Conservation (phyloP, 2,888 invertebrate species). For the Sarcophaga rosellei region DNA sequence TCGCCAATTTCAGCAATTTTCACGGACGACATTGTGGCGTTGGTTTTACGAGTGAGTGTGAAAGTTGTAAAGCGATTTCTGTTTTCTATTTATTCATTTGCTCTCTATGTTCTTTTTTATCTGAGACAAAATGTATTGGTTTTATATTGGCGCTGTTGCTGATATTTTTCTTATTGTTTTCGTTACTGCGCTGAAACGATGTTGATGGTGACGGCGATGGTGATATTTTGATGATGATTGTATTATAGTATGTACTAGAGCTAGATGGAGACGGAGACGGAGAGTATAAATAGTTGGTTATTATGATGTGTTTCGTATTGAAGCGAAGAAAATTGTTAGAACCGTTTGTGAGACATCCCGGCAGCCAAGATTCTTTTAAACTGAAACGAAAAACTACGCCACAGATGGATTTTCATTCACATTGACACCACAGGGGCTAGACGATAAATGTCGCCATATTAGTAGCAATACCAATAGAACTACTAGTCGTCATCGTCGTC, state of each 20-base stretch:
- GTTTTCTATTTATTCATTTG: slow-evolving; percentile 23
- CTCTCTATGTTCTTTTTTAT: slow-evolving; percentile 21
- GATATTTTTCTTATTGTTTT: slow-evolving; percentile 6
- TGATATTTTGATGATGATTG: slow-evolving; percentile 60
- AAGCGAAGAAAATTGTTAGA: slow-evolving; percentile 70
- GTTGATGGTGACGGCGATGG: slow-evolving; percentile 69
- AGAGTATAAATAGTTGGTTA: slow-evolving; percentile 44
- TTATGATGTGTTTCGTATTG: slow-evolving; percentile 64
- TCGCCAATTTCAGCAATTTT: slow-evolving; percentile 10
- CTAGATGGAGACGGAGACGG: slow-evolving; percentile 31
- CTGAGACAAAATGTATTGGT: slow-evolving; percentile 23
- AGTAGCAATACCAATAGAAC: slow-evolving; percentile 65
- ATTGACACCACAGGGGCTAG: slow-evolving; percentile 77
- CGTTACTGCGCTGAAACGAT: slow-evolving; percentile 14
- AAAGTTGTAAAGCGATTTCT: slow-evolving; percentile 13
- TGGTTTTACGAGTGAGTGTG: slow-evolving; percentile 30
- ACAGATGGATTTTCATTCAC: slow-evolving; percentile 73
- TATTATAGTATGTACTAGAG: slow-evolving; percentile 37
- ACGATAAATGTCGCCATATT: slow-evolving; percentile 78
- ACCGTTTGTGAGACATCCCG: slow-evolving; percentile 72
- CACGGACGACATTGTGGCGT: too few species aligned
- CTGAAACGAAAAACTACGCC: slow-evolving; percentile 71
- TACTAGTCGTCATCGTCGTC: slow-evolving; percentile 47
- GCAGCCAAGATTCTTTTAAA: slow-evolving; percentile 75
- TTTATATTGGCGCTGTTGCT: slow-evolving; percentile 25